Evolutionary conservation across 2,797 vertebrate genomes (phyloP), one percentile per base, ranked within the genome.

Genomic region (Euphonia xanthogaster): DNA sequence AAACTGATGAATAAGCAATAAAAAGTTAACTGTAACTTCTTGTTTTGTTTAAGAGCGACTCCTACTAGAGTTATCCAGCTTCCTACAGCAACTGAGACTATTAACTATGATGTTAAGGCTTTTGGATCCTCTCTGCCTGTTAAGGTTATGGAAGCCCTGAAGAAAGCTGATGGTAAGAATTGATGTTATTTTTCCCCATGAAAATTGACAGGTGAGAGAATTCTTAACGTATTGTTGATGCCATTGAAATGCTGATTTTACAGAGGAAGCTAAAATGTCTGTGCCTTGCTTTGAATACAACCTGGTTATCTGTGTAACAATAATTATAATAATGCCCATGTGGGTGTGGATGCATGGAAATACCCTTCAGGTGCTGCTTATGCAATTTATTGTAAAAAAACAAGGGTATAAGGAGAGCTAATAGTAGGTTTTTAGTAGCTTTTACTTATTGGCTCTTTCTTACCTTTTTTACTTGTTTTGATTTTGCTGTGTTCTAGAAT

Each of bases 111-210:
- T 19, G 98, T 99, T 50, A 98, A 98, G 89, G 98, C 98, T 2
- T 99, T 99, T 94, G 99, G 99, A 35, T 99, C 99, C 1, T 98
- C 99, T 72, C 98, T 99, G 35, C 99, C 99, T 9, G 99, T 99
- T 81, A 99, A 99, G 96, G 98, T 99, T 91, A 99, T 99, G 99
- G 99, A 99, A 97, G 99, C 98, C 1, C 97, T 99, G 88, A 98
- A 98, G 3, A 97, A 98, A 97, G 98, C 98, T 48, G 98, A 99
- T 25, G 98, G 99, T 99, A 97, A 88, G 97, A 93, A 30, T 27
- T 47, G 27, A 27, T 90, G 37, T 31, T 73, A 4, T 25, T 37
- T 88, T 74, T 8, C 13, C 58, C 4, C 15, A 9, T 53, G 21
- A 30, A 65, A 58, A n/a, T 24, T 63, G 31, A 7, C 10, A 62